Conservation (phyloP, 2,888 invertebrate genomes). For the Oithona nana region DNA sequence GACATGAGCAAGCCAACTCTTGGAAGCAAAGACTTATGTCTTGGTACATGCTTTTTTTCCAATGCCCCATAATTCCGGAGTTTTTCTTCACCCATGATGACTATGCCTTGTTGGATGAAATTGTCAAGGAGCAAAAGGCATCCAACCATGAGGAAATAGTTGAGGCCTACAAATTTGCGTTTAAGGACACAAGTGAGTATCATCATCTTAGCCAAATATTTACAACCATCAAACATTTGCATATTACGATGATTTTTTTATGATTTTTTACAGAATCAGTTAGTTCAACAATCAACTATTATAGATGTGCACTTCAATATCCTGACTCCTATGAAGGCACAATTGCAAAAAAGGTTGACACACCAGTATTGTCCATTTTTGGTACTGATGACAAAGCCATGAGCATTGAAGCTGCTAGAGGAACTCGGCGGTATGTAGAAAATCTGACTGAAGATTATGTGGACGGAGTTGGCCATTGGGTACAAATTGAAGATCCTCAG, state of each 20-base stretch:
- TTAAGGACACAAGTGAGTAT: slow-evolving; percentile 37
- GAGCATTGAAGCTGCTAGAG: not conserved
- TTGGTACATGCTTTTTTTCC: slow-evolving; percentile 40
- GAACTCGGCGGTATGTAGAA: slow-evolving; percentile 2
- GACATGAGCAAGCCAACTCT: slow-evolving; percentile 28
- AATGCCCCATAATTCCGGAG: slow-evolving; percentile 38
- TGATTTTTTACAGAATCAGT: slow-evolving; percentile 33
- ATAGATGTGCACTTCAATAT: slow-evolving; percentile 26
- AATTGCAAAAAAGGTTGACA: not conserved
- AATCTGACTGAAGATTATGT: not conserved
- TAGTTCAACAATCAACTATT: slow-evolving; percentile 40
- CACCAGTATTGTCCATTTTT: slow-evolving; percentile 9
- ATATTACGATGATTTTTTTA: no score
- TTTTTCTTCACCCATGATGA: slow-evolving; percentile 28
- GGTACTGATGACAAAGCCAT: slow-evolving; percentile 7
- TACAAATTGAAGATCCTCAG: not conserved
- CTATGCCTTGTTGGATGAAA: slow-evolving; percentile 23
- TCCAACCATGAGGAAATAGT: slow-evolving; percentile 28
- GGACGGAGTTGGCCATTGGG: not conserved
- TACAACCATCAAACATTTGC: no score
- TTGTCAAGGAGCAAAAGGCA: slow-evolving; percentile 22
- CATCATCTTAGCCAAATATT: no score
- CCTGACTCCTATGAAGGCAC: not conserved
- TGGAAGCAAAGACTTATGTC: slow-evolving; percentile 32
- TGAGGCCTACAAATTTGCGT: slow-evolving; percentile 40